These are phyloP conservation scores for Heliconius eleuchia DNA, from an alignment of 1,140 invertebrate genomes.

Conservation along the genomic window DNA sequence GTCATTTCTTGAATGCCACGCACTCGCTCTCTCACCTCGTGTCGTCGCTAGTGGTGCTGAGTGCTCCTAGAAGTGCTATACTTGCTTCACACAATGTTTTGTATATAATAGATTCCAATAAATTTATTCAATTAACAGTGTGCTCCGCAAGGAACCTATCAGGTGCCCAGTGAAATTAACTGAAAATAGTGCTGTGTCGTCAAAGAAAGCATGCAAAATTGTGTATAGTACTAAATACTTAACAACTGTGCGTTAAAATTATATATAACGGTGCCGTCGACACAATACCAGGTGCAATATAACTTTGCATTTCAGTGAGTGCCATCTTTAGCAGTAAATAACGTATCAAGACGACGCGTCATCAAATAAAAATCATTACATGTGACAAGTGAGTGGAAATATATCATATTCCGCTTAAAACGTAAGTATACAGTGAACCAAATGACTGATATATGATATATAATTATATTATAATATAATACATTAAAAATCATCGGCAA, in stretches of 20 bases:
- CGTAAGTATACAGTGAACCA: constrained; percentile 56
- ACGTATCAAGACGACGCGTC: constrained; percentile 54
- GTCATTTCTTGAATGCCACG: constrained; percentile 51
- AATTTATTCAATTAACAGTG: constrained; percentile 40
- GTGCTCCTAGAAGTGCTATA: constrained; percentile 75
- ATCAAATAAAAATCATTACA: constrained; percentile 84
- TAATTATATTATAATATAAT: constrained; percentile 57
- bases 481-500: constrained; percentile 73
- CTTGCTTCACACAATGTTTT: constrained; percentile 50
- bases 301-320: constrained; percentile 84
- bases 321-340: constrained; percentile 73
- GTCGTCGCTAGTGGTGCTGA: constrained; percentile 76
- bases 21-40: constrained; percentile 80
- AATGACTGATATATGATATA: constrained; percentile 1
- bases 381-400: constrained; percentile 85
- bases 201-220: constrained; percentile 82
- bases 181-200: constrained; percentile 78
- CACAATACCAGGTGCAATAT: constrained; percentile 83
- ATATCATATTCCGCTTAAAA: constrained; percentile 55
- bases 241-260: constrained; percentile 83
- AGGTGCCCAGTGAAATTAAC: constrained; percentile 75
- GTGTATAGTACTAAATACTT: constrained; percentile 82
- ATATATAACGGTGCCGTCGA: constrained; percentile 84
- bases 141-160: constrained; percentile 66
- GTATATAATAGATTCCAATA: background rate